These are phyloP conservation scores for Drepana falcataria DNA, from an alignment of 2,888 invertebrate species.

Conservation along the genomic window DNA sequence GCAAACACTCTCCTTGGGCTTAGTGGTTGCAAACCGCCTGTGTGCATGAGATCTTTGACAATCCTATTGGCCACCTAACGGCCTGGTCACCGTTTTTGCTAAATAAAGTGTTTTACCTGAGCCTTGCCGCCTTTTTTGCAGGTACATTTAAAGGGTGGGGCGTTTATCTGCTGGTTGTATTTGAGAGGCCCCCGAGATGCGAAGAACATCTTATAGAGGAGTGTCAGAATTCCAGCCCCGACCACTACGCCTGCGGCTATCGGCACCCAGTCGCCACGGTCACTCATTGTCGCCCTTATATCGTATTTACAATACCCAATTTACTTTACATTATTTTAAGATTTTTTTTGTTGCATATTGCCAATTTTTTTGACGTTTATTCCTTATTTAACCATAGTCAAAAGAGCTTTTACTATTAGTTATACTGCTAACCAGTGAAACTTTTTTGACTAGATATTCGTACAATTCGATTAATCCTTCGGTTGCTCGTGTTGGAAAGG, in stretches of 20 bases:
- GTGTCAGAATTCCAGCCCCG: neutral
- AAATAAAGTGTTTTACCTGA: neutral
- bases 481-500: no score
- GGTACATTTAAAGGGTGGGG: conserved; percentile 30
- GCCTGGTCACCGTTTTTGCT: no score
- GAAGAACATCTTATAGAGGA: conserved; percentile 1
- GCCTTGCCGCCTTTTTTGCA: conserved; percentile 23
- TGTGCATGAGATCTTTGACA: no score
- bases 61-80: no score
- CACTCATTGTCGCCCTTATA: neutral
- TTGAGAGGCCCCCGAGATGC: neutral
- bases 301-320: no score
- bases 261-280: neutral
- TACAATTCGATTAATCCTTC: no score
- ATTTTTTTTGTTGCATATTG: neutral
- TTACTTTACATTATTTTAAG: neutral
- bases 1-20: no score
- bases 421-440: no score
- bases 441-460: no score
- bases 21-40: no score
- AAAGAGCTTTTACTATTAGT: no score
- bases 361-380: neutral
- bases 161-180: conserved; percentile 9
- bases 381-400: no score
- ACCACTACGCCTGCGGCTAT: neutral